Conservation (phyloP, 2,797 vertebrate genomes). For the Diplodus puntazzo region DNA sequence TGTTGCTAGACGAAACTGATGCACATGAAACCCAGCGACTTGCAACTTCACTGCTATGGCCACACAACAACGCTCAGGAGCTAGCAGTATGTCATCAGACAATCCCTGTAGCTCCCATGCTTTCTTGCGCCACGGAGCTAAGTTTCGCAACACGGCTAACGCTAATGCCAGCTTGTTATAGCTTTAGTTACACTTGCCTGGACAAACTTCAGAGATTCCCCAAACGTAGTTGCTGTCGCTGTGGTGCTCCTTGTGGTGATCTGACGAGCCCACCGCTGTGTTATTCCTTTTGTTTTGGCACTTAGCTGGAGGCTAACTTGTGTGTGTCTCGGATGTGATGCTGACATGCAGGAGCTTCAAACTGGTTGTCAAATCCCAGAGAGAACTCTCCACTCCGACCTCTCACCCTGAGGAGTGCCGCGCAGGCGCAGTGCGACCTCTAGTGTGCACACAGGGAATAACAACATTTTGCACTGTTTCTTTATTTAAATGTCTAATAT, state of each 20-base stretch:
- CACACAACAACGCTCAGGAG: not conserved
- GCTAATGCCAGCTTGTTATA: conserved; percentile 53
- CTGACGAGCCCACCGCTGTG: not conserved
- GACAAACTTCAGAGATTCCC: conserved; percentile 41
- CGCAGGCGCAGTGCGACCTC: conserved; percentile 47
- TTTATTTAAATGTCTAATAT: too few relatives aligned
- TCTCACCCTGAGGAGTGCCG: conserved; percentile 28
- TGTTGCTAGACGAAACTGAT: accelerated
- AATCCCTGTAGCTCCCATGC: conserved; percentile 27
- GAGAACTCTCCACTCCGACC: conserved; percentile 75
- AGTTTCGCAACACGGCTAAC: conserved; percentile 43
- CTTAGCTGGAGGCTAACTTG: not conserved
- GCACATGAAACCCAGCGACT: accelerated
- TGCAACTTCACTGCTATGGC: accelerated
- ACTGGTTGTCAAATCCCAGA: conserved; percentile 58
- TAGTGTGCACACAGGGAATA: not conserved
- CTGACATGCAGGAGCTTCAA: conserved; percentile 24
- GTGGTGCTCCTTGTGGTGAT: not conserved
- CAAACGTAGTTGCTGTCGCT: not conserved
- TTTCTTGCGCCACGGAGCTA: conserved; percentile 23
- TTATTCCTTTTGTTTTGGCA: not conserved
- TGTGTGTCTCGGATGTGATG: not conserved
- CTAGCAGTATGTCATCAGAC: not conserved
- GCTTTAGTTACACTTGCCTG: conserved; percentile 59
- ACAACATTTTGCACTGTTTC: not conserved